Evolutionary conservation across 2,888 invertebrate species (phyloP), one percentile per base, ranked within the genome.

Genomic region (Argyresthia albistria): DNA sequence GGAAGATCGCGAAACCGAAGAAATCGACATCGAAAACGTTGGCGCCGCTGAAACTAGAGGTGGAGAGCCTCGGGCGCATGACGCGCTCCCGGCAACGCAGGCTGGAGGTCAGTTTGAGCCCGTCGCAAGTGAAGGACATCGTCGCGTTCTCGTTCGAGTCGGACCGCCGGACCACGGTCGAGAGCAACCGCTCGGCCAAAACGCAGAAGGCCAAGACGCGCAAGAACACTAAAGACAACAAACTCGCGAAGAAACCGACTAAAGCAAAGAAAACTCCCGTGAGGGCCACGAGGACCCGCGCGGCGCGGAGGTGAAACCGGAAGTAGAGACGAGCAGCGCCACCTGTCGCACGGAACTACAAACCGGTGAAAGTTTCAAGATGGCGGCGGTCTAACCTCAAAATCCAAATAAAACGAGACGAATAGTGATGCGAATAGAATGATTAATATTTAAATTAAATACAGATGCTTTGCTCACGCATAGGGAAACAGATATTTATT

Each of bases 91-190:
- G 81, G 11, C 64, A 65, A 51, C 64, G 86, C 11, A 60, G 87
- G 0, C 52, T 83, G 0, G 87, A 77, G 43, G 70, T 87, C 35
- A 77, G 80, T 12, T 69, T 87, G 0, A 83, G 84, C 0, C 77
- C 80, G 0, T 80, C 83, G 0, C 71, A 84, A 56, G 79, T 78
- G 0, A 72, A 76, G 47, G 59, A 53, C 1, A 55, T 77, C 0
- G 75, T 79, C 0, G 67, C 74, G 0, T 69, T 81, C 45, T 83
- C 84, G 0, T 74, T 82, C 60, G 84, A 84, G 25, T 80, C 81
- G 0, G 84, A 83, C 4, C 64, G 68, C 0, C 62, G 82, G 1
- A 59, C 69, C 10, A 80, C 82, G 0, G 57, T 73, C 0, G 84
- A 83, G 49, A 80, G 78, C 58, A 71, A 55, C 39, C 61, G 67